phyloP scores from a whole-genome alignment of 2,797 vertebrate species.

The Thaleichthys pacificus region DNA sequence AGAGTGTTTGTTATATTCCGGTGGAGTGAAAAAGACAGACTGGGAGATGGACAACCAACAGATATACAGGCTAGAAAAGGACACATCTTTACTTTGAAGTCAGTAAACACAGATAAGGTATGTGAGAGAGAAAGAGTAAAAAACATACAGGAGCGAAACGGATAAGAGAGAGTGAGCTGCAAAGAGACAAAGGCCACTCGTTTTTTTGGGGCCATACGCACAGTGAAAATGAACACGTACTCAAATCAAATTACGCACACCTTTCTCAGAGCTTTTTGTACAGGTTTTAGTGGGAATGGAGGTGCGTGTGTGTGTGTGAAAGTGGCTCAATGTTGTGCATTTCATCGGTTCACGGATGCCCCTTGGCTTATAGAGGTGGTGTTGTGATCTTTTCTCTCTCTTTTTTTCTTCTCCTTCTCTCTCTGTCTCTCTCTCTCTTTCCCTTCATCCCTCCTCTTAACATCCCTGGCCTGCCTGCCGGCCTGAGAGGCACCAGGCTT shows the following conservation, averaged over 20 bases:
- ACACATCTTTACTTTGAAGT: slow-evolving; percentile 10
- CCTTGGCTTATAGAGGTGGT: slow-evolving; percentile 46
- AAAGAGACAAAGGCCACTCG: slow-evolving; percentile 16
- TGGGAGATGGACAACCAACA: not conserved
- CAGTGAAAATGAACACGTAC: slow-evolving; percentile 44
- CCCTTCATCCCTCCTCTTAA: slow-evolving; percentile 21
- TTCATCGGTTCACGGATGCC: slow-evolving; percentile 37
- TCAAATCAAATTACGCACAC: slow-evolving; percentile 65
- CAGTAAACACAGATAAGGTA: no score
- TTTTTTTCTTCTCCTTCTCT: slow-evolving; percentile 21
- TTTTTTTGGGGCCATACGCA: slow-evolving; percentile 44
- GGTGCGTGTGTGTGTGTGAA: slow-evolving; percentile 23
- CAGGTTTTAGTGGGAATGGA: slow-evolving; percentile 44
- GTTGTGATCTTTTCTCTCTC: slow-evolving; percentile 41
- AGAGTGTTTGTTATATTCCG: not conserved
- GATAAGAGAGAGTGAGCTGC: slow-evolving; percentile 26
- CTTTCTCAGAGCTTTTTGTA: slow-evolving; percentile 45
- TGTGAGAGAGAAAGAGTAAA: not conserved
- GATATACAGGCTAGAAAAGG: not conserved
- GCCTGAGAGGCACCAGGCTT: slow-evolving; percentile 52
- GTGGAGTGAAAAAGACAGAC: not conserved
- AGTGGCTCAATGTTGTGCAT: slow-evolving; percentile 31
- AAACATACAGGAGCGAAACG: slow-evolving; percentile 2
- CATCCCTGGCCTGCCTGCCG: slow-evolving; percentile 43
- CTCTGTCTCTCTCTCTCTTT: not conserved